Evolutionary conservation across 1,140 invertebrate species (phyloP).

Genomic region (Calliopsis andreniformis): DNA sequence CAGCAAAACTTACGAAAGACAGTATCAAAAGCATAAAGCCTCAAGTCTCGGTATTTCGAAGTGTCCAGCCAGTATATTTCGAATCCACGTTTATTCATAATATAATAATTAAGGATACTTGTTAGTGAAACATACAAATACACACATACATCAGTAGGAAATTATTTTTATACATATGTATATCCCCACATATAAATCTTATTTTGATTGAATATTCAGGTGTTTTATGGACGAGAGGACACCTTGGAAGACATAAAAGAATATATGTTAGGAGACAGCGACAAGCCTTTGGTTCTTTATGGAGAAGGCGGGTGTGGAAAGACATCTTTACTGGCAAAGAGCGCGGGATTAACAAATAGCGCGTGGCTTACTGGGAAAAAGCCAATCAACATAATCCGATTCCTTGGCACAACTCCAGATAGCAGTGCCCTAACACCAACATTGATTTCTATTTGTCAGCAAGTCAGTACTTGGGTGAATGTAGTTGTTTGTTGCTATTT

Average conservation of each 20-base stretch:
- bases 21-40: no score
- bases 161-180: neutral
- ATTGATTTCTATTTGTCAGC: constrained; percentile 96
- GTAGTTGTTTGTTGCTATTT: neutral
- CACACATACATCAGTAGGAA: no score
- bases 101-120: no score
- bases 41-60: no score
- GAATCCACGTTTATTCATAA: no score
- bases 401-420: constrained; percentile 98
- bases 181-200: no score
- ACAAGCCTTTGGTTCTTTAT: constrained; percentile 95
- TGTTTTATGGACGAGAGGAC: constrained; percentile 96
- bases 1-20: no score
- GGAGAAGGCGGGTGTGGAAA: constrained; percentile 99
- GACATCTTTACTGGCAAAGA: constrained; percentile 97
- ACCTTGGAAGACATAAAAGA: constrained; percentile 90
- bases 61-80: no score
- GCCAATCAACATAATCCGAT: constrained; percentile 94
- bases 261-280: constrained; percentile 92
- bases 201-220: constrained; percentile 79
- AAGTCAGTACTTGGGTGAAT: constrained; percentile 81
- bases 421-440: constrained; percentile 96
- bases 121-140: no score
- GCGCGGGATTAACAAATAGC: constrained; percentile 88
- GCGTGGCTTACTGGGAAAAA: constrained; percentile 88